These are phyloP conservation scores for Lycocerus yunnanus DNA, from an alignment of 2,888 invertebrate species.

Conservation along the genomic window DNA sequence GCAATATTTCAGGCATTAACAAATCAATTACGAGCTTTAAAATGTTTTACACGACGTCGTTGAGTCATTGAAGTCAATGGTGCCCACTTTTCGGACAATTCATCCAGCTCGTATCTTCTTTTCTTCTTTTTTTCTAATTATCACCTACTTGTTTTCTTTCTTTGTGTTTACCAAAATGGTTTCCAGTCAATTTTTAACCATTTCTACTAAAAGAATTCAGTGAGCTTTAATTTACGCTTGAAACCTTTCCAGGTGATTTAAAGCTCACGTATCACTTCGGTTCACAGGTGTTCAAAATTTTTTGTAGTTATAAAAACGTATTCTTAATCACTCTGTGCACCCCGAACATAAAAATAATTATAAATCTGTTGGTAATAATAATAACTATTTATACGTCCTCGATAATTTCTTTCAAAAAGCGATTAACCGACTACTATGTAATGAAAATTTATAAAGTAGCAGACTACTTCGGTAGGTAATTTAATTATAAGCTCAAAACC, in stretches of 20 bases:
- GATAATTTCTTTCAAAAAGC: not conserved
- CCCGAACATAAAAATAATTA: not conserved
- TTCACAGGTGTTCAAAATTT: not conserved
- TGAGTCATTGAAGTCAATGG: not conserved
- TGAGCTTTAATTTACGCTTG: not conserved
- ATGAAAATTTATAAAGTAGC: not conserved
- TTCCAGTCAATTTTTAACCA: not conserved
- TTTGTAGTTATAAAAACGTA: not conserved
- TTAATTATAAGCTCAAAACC: not conserved
- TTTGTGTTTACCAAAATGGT: not conserved
- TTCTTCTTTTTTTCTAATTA: not conserved
- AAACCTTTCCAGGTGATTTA: not conserved
- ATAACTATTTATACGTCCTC: not conserved
- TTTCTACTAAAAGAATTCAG: not conserved
- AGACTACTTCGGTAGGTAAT: not conserved
- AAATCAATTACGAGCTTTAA: not conserved
- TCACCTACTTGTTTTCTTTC: not conserved
- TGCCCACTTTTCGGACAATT: not conserved
- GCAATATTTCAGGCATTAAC: not conserved
- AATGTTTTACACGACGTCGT: not conserved
- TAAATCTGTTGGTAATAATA: not conserved
- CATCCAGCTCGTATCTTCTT: not conserved
- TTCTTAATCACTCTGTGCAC: not conserved
- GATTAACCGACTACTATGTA: not conserved
- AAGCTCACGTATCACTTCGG: not conserved